A percentile compares a stretch with the other conserved stretches of the same genome.
Evolutionary conservation across 2,888 invertebrate genomes (phyloP).

Genomic region (Diarsia dahlii): DNA sequence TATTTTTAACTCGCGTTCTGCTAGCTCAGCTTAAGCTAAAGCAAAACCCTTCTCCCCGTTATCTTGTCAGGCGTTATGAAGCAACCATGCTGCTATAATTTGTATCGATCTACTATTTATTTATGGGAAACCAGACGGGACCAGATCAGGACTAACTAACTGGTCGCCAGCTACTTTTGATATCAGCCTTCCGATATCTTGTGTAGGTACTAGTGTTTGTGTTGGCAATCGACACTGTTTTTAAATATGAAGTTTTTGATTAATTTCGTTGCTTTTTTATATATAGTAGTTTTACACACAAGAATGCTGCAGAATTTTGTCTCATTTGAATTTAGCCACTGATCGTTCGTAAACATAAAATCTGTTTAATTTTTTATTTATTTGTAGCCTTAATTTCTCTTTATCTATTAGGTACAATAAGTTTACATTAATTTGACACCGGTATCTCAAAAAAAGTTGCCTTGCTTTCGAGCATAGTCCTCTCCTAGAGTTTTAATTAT

Average conservation of each 20-base stretch:
- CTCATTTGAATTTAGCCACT: not conserved
- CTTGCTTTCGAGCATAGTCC: too few relatives aligned
- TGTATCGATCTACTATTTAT: constrained; percentile 78
- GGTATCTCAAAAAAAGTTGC: too few relatives aligned
- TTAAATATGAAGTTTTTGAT: not conserved
- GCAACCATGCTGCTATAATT: constrained; percentile 78
- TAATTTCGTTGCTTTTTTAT: not conserved
- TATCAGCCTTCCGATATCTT: constrained; percentile 33
- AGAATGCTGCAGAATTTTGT: not conserved
- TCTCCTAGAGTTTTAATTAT: too few relatives aligned
- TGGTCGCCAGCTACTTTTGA: constrained; percentile 35
- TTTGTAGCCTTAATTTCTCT: too few relatives aligned
- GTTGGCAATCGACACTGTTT: not conserved
- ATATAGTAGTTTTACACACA: too few relatives aligned
- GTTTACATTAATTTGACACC: too few relatives aligned
- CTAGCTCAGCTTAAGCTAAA: constrained; percentile 34
- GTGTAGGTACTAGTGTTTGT: not conserved
- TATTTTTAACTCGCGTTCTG: not conserved
- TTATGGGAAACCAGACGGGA: constrained; percentile 74
- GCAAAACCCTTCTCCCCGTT: constrained; percentile 17
- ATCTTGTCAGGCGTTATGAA: constrained; percentile 73
- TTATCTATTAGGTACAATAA: too few relatives aligned
- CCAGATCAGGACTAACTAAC: constrained; percentile 55
- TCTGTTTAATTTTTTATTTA: too few relatives aligned
- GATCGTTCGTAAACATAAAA: not conserved